Conservation (phyloP, 2,888 invertebrate genomes). For the Eretmocerus hayati region DNA sequence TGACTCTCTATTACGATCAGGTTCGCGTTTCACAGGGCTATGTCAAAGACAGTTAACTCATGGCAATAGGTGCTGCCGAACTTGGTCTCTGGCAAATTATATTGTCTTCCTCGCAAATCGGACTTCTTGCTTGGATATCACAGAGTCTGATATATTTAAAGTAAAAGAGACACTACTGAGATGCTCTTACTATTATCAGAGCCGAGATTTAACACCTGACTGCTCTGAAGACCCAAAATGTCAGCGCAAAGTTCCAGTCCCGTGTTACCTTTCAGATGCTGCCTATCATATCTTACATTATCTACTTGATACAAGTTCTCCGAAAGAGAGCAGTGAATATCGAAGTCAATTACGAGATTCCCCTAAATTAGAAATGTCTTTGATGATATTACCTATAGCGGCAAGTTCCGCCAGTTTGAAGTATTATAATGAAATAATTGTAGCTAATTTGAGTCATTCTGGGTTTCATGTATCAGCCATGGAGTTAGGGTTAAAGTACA, state of each 20-base stretch:
- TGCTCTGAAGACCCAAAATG: slow-evolving; percentile 60
- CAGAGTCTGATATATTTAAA: slow-evolving; percentile 63
- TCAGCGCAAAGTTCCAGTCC: slow-evolving; percentile 57
- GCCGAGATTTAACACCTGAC: slow-evolving; percentile 63
- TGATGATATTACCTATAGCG: slow-evolving; percentile 80
- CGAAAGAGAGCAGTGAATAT: slow-evolving; percentile 45
- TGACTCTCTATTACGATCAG: slow-evolving; percentile 59
- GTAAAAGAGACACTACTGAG: slow-evolving; percentile 56
- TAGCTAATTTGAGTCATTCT: slow-evolving; percentile 32
- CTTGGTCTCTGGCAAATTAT: slow-evolving; percentile 90
- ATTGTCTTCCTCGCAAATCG: slow-evolving; percentile 74
- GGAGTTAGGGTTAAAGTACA: slow-evolving; percentile 64
- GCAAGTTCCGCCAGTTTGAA: slow-evolving; percentile 59
- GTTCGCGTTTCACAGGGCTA: slow-evolving; percentile 49
- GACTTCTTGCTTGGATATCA: slow-evolving; percentile 68
- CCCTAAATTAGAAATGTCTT: slow-evolving; percentile 44
- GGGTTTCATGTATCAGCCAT: slow-evolving; percentile 39
- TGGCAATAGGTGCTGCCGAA: slow-evolving; percentile 67
- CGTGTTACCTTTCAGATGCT: slow-evolving; percentile 67
- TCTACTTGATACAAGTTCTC: slow-evolving; percentile 69
- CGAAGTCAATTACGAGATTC: no score
- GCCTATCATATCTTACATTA: slow-evolving; percentile 81
- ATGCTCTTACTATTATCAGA: slow-evolving; percentile 73
- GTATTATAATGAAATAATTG: slow-evolving; percentile 36
- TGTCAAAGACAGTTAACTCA: slow-evolving; percentile 51